Evolutionary conservation across 2,113 vertebrate genomes (phyloP), one percentile per base, ranked within the genome.

Genomic region (Laterallus jamaicensis): DNA sequence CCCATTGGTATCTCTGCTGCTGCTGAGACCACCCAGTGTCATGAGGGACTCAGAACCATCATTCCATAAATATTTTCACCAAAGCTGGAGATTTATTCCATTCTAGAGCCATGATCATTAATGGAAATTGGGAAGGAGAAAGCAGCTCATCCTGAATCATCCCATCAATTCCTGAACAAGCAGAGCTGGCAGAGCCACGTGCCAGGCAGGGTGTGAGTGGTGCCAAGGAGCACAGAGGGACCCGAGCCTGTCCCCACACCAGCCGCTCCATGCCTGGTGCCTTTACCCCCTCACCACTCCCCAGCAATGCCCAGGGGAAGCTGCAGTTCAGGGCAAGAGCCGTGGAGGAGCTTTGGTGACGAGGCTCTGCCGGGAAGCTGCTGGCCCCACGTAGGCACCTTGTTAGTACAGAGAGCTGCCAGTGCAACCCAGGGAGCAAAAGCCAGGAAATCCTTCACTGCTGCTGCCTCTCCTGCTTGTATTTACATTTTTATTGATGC

Each of bases 401-500:
- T 1, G 3, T 4, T 63, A 3, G 24, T 9, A 8, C 2, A 6
- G 31, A 26, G 59, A 40, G 16, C 47, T 76, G 37, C 15, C 70
- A 37, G 91, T 55, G 74, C 80, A 88, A 81, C 77, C 73, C 69
- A 39, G 60, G 58, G 77, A 91, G 86, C 70, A 82, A 76, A 68
- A 76, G 39, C 49, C 93, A 66, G 79, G 74, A 76, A 74, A 70
- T 49, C 22, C 75, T 74, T 69, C 2, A 0, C 35, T 74, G 76
- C 76, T 0, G 0, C 74, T 64, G 75, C 79, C 78, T 26, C 16
- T 73, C 62, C 22, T 24, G n/a, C 56, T 80, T 24, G 67, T 91
- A 79, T 95, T 93, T 90, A 87, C 71, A 85, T 82, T 91, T 85
- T 86, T 85, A 94, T 91, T 63, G 91, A 95, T 80, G 87, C 55